Conservation (phyloP, 2,113 vertebrate species). For the Potamarius usumacintae region DNA sequence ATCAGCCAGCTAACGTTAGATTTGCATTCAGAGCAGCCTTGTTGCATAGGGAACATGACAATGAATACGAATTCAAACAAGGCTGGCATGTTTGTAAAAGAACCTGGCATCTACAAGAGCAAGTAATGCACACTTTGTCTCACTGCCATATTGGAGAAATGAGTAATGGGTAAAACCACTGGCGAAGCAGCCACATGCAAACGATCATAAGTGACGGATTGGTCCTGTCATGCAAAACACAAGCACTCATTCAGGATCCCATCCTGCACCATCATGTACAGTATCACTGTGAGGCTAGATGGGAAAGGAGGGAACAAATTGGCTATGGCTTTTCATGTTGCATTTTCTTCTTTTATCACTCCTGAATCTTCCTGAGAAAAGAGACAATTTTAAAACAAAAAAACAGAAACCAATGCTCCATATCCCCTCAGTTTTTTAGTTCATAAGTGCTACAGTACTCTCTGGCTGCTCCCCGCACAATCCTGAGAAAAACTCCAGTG, state of each 20-base stretch:
- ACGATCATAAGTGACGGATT: constrained; percentile 37
- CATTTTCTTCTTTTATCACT: not conserved
- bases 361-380: constrained; percentile 29
- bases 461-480: constrained; percentile 79
- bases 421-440: constrained; percentile 59
- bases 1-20: constrained; percentile 42
- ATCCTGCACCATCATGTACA: constrained; percentile 39
- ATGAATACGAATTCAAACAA: not conserved
- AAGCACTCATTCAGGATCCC: constrained; percentile 58
- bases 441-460: constrained; percentile 73
- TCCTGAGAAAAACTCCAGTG: constrained; percentile 88
- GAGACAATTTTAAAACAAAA: constrained; percentile 32
- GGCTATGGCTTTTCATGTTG: constrained; percentile 37
- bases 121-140: not conserved
- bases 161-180: not conserved
- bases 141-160: not conserved
- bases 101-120: not conserved
- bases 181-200: constrained; percentile 53
- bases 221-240: constrained; percentile 61
- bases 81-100: not conserved
- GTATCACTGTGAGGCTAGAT: constrained; percentile 25
- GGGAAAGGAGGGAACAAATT: constrained; percentile 34
- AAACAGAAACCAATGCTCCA: constrained; percentile 39
- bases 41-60: constrained; percentile 9
- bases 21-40: not conserved